Evolutionary conservation across 2,113 vertebrate genomes (phyloP).

Genomic region (Nerophis lumbriciformis): DNA sequence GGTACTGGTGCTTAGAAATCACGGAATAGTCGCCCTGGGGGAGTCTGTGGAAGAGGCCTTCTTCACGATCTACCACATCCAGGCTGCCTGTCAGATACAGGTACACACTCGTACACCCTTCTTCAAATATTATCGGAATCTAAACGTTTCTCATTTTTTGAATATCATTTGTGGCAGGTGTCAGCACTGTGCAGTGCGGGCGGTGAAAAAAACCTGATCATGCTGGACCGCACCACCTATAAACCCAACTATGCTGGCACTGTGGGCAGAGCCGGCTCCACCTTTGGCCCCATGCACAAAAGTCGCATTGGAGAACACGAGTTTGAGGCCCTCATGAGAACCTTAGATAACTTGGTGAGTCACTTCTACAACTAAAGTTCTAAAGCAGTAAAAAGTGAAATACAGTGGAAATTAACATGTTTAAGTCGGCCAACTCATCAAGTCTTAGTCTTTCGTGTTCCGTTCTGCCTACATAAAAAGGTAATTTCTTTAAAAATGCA

Average conservation of each 20-base stretch:
- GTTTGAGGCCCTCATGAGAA: constrained; percentile 97
- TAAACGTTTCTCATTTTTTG: neutral
- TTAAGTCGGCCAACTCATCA: neutral
- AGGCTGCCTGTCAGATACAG: constrained; percentile 95
- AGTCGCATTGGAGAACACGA: constrained; percentile 90
- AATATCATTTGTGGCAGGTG: constrained; percentile 64
- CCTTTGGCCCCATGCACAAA: constrained; percentile 93
- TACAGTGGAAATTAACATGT: neutral
- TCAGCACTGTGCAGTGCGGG: constrained; percentile 84
- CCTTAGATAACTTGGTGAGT: constrained; percentile 89
- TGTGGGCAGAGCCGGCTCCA: constrained; percentile 88
- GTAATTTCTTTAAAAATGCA: no score
- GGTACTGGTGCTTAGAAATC: constrained; percentile 94
- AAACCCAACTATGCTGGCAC: constrained; percentile 78
- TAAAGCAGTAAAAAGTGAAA: neutral
- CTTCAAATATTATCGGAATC: neutral
- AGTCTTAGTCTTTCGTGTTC: no score
- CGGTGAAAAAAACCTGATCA: constrained; percentile 83
- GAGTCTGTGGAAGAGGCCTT: constrained; percentile 95
- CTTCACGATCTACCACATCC: constrained; percentile 91
- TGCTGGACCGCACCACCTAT: constrained; percentile 82
- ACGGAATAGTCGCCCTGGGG: constrained; percentile 88
- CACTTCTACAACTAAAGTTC: neutral
- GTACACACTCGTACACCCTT: constrained; percentile 53
- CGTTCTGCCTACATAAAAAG: no score